Base-by-base conservation (phyloP, 30 jellyfish, hydroid and myxozoan species). In the Hydractinia echinata region DNA sequence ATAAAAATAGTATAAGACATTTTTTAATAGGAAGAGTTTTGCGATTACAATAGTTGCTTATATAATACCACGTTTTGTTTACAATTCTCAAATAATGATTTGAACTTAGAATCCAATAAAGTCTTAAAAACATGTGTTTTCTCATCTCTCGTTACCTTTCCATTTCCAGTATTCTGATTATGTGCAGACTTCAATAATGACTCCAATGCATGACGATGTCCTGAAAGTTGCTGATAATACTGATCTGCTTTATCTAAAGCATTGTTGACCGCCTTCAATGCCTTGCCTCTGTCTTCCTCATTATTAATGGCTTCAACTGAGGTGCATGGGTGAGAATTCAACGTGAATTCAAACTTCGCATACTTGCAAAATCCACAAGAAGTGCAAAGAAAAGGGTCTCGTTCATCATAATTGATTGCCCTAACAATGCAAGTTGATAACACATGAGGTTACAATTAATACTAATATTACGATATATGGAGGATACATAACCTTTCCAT, bases 351-450 rank as follows among this genome's bases (percentile, higher is more conserved):
- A 72, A 91, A 91, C 83, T 91, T 91, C 67, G 95, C 97, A 55
- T 91, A 91, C 80, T 91, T 91, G 87, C 97, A 91, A 81, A 91
- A 91, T 10, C 97, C 97, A 83, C 97, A 91, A 4, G 94, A 82
- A 15, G 95, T 86, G 51, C 97, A 91, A 21, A 91, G 76, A 87
- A 91, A 91, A 0, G 97, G 97, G 56, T 91, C 97, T 58, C 95
- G 77, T 83, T 91, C 97, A 56, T 91, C 97, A 73, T 91, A 91
- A 77, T 91, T 91, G 85, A 91, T 91, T 15, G 97, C 97, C 72
- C 97, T 90, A 64, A 5, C 53, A 67, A 64, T 4, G 61, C 7
- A 66, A 76, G 56, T 68, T 14, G 15, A 10, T n/a, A 68, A 60
- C 15, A 60, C 18, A 60, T 60, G 70, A 60, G 18, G 15, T 16